Evolutionary conservation across 2,888 invertebrate species (phyloP).

Genomic region (Pandemis cinnamomeana): DNA sequence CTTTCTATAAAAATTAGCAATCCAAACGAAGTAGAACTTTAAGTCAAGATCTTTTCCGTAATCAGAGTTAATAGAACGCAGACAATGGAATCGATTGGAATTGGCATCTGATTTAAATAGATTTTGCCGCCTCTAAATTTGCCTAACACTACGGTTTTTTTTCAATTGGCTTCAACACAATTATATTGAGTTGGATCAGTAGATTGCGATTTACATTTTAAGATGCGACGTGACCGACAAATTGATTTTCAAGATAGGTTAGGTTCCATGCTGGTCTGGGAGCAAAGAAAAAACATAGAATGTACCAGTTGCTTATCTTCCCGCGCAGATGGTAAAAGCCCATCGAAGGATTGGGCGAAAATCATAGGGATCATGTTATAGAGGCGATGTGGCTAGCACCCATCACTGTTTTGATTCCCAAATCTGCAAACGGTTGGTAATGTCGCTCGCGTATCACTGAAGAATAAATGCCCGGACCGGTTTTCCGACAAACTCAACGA

Average conservation of each 20-base stretch:
- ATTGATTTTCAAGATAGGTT: neutral
- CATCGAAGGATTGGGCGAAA: too few species aligned
- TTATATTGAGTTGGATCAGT: constrained; percentile 10
- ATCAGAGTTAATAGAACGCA: constrained; percentile 9
- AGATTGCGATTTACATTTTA: neutral
- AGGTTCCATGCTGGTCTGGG: too few species aligned
- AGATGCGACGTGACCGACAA: neutral
- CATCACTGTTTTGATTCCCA: too few species aligned
- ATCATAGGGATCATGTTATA: too few species aligned
- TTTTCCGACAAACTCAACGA: neutral
- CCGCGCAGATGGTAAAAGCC: too few species aligned
- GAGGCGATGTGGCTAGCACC: too few species aligned
- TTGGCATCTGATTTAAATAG: neutral
- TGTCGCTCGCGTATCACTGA: too few species aligned
- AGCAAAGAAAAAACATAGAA: too few species aligned
- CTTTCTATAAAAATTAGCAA: neutral
- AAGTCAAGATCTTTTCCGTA: neutral
- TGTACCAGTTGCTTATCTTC: too few species aligned
- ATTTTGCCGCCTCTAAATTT: neutral
- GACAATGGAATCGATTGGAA: constrained; percentile 11
- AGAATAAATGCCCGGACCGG: too few species aligned
- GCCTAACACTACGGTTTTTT: neutral
- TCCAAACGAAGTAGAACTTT: neutral
- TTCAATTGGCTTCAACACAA: neutral
- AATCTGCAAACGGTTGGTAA: too few species aligned